Evolutionary conservation across 53 echinoderm and acorn worm species (phyloP).

Genomic region (Hippasteria phrygiana): DNA sequence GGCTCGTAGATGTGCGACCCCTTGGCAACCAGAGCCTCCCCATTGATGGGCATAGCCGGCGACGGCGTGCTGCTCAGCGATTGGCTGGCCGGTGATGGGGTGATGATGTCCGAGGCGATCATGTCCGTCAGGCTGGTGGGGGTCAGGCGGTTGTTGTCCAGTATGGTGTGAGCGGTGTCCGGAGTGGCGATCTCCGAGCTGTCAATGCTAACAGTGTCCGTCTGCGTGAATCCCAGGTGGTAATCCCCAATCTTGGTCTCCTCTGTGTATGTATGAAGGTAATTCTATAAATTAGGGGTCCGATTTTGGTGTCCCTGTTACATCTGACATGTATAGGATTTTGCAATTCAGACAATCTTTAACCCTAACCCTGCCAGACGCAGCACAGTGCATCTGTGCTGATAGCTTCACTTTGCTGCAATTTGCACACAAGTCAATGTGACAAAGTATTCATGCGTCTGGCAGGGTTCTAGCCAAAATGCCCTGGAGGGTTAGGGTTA

Average conservation of each 20-base stretch:
- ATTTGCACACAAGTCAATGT: not conserved
- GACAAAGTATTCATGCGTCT: too few species aligned
- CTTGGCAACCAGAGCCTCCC: slow-evolving; percentile 15
- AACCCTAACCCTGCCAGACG: too few species aligned
- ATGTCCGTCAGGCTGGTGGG: slow-evolving; percentile 90
- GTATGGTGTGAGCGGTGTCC: slow-evolving; percentile 71
- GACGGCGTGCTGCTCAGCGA: slow-evolving; percentile 60
- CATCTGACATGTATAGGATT: too few species aligned
- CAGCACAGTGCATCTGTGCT: too few species aligned
- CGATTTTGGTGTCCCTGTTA: too few species aligned
- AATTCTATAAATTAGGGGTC: too few species aligned
- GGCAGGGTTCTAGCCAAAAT: too few species aligned
- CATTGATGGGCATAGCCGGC: slow-evolving; percentile 39
- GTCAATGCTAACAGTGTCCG: slow-evolving; percentile 65
- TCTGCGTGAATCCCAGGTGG: slow-evolving; percentile 27
- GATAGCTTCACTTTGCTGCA: not conserved
- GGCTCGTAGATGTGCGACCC: slow-evolving; percentile 64
- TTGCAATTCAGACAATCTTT: too few species aligned
- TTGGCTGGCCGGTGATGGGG: slow-evolving; percentile 23
- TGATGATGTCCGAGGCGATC: slow-evolving; percentile 70
- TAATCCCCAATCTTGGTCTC: slow-evolving; percentile 50
- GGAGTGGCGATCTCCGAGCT: slow-evolving; percentile 81
- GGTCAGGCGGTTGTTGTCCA: slow-evolving; percentile 72
- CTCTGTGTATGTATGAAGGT: slow-evolving; percentile 27
- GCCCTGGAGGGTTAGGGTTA: too few species aligned